Conservation (phyloP, 2,113 vertebrate species). For the Sakesphorus luctuosus region DNA sequence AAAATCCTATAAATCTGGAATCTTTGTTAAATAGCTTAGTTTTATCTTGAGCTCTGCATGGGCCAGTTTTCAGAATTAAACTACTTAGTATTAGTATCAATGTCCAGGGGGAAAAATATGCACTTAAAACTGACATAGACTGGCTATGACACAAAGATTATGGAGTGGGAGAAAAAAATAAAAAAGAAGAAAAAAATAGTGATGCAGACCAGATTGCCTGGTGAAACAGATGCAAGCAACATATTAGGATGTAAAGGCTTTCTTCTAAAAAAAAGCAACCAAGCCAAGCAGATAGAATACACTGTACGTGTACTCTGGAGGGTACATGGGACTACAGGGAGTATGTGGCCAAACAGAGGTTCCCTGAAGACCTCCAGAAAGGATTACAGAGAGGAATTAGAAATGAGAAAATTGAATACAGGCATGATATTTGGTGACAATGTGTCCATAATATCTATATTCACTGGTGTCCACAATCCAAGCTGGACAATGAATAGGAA, state of each 20-base stretch:
- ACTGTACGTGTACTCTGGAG: not conserved
- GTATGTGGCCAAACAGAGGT: not conserved
- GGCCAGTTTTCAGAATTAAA: not conserved
- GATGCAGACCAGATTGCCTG: conserved; percentile 39
- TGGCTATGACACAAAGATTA: not conserved
- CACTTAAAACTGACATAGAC: not conserved
- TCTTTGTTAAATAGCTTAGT: not conserved
- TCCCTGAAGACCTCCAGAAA: not conserved
- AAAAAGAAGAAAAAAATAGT: conserved; percentile 20
- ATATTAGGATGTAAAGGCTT: not conserved
- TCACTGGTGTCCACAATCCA: not conserved
- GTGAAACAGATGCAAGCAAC: conserved; percentile 37
- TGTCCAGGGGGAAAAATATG: not conserved
- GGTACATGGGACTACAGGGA: not conserved
- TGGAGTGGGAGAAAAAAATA: not conserved
- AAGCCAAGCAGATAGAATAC: not conserved
- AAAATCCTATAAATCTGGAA: not conserved
- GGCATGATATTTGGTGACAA: not conserved
- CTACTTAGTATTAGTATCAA: not conserved
- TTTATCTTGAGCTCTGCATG: not conserved
- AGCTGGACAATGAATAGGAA: not conserved
- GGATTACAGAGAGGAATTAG: not conserved
- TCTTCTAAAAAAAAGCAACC: not conserved
- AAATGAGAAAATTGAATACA: not conserved
- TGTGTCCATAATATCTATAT: not conserved